phyloP scores from a whole-genome alignment of 1,140 invertebrate genomes.

The Homalodisca vitripennis region DNA sequence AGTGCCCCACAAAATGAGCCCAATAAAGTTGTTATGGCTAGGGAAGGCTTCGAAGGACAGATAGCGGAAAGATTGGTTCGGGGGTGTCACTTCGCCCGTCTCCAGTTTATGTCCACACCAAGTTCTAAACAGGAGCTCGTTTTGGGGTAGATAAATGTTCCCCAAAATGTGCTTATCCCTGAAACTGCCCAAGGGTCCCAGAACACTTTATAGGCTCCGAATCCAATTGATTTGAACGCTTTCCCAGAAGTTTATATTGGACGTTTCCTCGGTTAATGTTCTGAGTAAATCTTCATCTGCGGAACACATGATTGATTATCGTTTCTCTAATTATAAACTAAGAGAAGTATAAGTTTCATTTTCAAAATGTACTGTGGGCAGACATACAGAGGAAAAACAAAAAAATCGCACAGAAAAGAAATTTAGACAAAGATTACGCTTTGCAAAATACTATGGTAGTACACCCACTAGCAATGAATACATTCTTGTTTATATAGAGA shows the following conservation, averaged over 20 bases:
- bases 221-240: slow-evolving; percentile 13
- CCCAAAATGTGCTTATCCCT: slow-evolving; percentile 4
- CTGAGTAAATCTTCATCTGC: no score
- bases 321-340: no score
- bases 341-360: no score
- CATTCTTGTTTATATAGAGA: no score
- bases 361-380: no score
- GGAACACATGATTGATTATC: no score
- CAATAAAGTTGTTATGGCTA: slow-evolving; percentile 13
- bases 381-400: no score
- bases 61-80: not conserved
- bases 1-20: not conserved
- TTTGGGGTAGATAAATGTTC: not conserved
- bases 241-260: not conserved
- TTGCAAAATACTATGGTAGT: no score
- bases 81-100: not conserved
- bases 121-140: slow-evolving; percentile 17
- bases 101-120: not conserved
- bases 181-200: slow-evolving; percentile 11
- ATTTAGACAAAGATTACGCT: no score
- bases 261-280: not conserved
- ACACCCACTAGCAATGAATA: no score
- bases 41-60: not conserved
- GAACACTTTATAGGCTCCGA: not conserved
- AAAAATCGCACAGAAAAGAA: no score